These are phyloP conservation scores for Caerostris extrusa DNA, from an alignment of 1,140 invertebrate genomes.

Conservation along the genomic window DNA sequence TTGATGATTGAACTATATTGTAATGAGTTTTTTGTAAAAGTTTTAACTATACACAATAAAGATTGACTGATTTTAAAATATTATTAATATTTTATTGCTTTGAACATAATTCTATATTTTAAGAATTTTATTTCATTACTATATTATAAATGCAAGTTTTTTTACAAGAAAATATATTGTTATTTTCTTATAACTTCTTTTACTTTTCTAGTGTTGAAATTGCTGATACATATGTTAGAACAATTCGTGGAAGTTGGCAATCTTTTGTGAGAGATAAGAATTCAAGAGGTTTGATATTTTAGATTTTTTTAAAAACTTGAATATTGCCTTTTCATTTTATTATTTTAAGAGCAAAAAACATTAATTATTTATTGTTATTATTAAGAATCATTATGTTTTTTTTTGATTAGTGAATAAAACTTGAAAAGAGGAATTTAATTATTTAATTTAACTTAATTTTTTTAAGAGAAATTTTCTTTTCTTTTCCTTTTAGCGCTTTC, in stretches of 20 bases:
- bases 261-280: slow-evolving; percentile 93
- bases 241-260: slow-evolving; percentile 94
- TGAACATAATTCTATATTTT: too few relatives aligned
- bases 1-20: too few relatives aligned
- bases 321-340: background rate
- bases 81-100: too few relatives aligned
- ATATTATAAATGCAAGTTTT: too few relatives aligned
- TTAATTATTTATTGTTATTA: background rate
- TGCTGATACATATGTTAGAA: slow-evolving; percentile 88
- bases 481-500: slow-evolving; percentile 83
- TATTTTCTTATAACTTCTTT: background rate
- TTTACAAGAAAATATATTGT: too few relatives aligned
- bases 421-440: background rate
- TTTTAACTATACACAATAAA: too few relatives aligned
- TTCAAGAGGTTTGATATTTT: slow-evolving; percentile 81
- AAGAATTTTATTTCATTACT: too few relatives aligned
- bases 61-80: too few relatives aligned
- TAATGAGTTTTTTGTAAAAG: too few relatives aligned
- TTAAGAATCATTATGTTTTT: background rate
- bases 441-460: background rate
- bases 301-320: background rate
- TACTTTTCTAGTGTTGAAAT: slow-evolving; percentile 84
- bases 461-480: background rate
- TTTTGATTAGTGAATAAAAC: background rate
- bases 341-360: background rate